Percentiles rank a stretch among this genome's conserved stretches.
phyloP scores from a whole-genome alignment of 2,888 invertebrate species.

The Notocelia uddmanniana region DNA sequence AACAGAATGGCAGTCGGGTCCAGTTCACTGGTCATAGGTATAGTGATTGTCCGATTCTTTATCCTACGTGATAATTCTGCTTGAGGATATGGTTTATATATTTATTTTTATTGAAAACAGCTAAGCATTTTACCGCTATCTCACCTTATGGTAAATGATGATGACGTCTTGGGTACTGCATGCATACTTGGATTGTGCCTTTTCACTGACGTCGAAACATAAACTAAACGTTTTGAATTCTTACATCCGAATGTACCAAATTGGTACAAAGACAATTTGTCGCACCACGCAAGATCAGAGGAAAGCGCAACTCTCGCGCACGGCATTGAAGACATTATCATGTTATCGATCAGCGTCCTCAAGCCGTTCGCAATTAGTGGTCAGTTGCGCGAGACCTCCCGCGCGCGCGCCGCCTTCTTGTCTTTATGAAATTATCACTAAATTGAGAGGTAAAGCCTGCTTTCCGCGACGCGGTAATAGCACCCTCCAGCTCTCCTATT shows the following conservation, averaged over 20 bases:
- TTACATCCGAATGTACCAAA: neutral
- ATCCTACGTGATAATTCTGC: neutral
- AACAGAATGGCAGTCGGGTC: too few species aligned
- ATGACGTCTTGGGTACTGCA: too few species aligned
- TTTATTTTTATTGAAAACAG: too few species aligned
- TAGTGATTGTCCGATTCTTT: neutral
- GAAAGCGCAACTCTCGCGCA: constrained; percentile 67
- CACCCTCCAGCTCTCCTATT: constrained; percentile 70
- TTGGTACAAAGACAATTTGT: constrained; percentile 28
- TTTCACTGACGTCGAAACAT: neutral
- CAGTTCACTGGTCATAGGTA: neutral
- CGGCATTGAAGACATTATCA: constrained; percentile 79
- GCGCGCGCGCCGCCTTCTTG: constrained; percentile 59
- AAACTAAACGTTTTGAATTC: neutral
- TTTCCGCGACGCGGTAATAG: constrained; percentile 77
- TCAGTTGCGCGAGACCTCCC: constrained; percentile 72
- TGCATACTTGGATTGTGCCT: too few species aligned
- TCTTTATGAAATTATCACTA: constrained; percentile 79
- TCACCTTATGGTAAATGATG: too few species aligned
- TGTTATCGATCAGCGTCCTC: constrained; percentile 79
- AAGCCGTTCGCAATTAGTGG: constrained; percentile 78
- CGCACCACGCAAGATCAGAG: constrained; percentile 14
- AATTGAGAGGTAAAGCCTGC: constrained; percentile 80
- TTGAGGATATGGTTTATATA: neutral
- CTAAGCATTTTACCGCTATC: too few species aligned